Percentiles rank a stretch among this genome's conserved stretches.
Conservation (phyloP, 2,113 vertebrate species). For the Porphyrio hochstetteri region DNA sequence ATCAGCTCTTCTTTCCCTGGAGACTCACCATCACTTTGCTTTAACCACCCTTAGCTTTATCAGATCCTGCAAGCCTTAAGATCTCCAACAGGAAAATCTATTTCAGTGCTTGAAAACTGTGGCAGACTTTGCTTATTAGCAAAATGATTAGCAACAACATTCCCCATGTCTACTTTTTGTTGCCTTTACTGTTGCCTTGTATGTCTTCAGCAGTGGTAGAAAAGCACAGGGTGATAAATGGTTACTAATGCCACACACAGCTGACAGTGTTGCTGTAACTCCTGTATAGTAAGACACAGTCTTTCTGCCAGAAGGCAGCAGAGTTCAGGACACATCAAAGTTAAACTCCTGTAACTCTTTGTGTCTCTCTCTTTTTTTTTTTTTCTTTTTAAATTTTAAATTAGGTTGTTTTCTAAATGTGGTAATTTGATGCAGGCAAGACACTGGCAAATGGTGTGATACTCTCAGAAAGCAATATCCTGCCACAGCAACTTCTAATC, state of each 20-base stretch:
- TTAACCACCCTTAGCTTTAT: not conserved
- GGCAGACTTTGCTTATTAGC: not conserved
- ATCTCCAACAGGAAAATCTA: not conserved
- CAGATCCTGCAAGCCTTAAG: not conserved
- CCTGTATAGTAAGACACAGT: not conserved
- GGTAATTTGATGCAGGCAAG: accelerated
- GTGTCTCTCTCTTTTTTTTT: not conserved
- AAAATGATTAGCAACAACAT: not conserved
- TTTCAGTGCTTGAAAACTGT: not conserved
- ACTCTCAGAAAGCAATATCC: not conserved
- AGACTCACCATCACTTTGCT: not conserved
- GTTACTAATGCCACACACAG: not conserved
- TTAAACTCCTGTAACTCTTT: not conserved
- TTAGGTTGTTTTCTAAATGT: not conserved
- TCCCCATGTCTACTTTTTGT: not conserved
- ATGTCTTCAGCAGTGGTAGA: not conserved
- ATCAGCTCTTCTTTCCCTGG: not conserved
- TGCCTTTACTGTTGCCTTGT: not conserved
- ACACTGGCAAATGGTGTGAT: accelerated
- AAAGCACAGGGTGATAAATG: not conserved
- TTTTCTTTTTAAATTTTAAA: not conserved
- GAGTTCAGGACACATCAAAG: not conserved
- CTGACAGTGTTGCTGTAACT: accelerated
- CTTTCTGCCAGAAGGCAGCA: not conserved
- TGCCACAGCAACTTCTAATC: not conserved